Evolutionary conservation across 1,140 invertebrate species (phyloP), one percentile per base, ranked within the genome.

Genomic region (Sycobia sp.): DNA sequence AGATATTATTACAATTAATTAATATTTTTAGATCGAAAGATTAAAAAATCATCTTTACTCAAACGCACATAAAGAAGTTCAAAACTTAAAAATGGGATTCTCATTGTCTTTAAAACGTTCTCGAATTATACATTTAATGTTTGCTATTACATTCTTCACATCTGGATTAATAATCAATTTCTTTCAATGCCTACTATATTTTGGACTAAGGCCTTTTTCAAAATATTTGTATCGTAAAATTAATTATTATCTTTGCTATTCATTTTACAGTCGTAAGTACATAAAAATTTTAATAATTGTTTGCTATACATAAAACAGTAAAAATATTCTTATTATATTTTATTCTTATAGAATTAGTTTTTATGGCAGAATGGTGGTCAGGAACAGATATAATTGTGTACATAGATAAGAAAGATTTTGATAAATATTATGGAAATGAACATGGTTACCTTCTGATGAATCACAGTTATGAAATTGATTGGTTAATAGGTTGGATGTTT

Each of bases 391-490:
- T 92, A 67, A 79, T 85, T 46, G 73, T 95, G 16, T 95, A 94
- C 71, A 86, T 89, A 69, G 89, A 95, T 70, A 89, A 88, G 70
- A 85, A 91, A 59, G 90, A 94, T 67, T 89, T 88, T 73, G 83
- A 90, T 4, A 89, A 91, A 76, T 89, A 87, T 78, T 90, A 89
- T 79, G 94, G 93, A 11, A 91, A 91, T 66, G 94, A 97, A 75
- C 94, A 97, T 83, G 90, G 88, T 14, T 88, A 94, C 71, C 85
- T 95, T 29, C 83, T 98, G 27, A 95, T 98, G 92, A 98, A 98
- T 80, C 96, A 98, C 75, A 89, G 88, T 53, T 98, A 95, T 81
- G 96, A 98, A 84, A 89, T 96, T 56, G 96, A 98, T 77, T 98
- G 96, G 94, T 79, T 97, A 0, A 87, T 92, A 71, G 92, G 93